These are phyloP conservation scores for Xestia rhomboidea DNA, from an alignment of 2,888 invertebrate genomes.

Conservation along the genomic window DNA sequence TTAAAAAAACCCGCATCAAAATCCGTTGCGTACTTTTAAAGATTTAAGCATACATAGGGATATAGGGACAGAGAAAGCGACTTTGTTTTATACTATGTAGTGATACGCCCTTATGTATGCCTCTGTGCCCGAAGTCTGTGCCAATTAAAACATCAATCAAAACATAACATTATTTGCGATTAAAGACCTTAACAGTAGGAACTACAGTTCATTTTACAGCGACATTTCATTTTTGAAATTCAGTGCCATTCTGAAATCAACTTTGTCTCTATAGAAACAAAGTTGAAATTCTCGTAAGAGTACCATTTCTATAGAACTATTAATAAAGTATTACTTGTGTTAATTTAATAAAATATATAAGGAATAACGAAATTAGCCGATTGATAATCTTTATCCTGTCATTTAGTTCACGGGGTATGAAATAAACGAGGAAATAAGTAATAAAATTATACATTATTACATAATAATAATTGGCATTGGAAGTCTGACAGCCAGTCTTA, in stretches of 20 bases:
- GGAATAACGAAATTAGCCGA: conserved; percentile 25
- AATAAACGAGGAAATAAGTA: conserved; percentile 40
- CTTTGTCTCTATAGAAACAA: accelerated
- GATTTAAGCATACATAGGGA: too few species aligned
- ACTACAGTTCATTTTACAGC: background rate
- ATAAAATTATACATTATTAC: conserved; percentile 19
- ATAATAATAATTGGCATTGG: background rate
- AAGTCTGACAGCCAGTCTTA: background rate
- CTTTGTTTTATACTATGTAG: too few species aligned
- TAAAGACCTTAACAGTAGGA: background rate
- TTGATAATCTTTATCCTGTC: conserved; percentile 41
- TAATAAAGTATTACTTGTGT: background rate
- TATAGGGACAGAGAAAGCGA: too few species aligned
- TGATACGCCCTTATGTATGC: too few species aligned
- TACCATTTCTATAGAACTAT: background rate
- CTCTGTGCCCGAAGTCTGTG: too few species aligned
- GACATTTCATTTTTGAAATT: background rate
- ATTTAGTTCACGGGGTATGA: background rate
- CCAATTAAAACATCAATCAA: conserved; percentile 2
- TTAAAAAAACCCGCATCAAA: too few species aligned
- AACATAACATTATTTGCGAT: background rate
- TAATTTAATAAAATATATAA: background rate
- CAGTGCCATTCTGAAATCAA: background rate
- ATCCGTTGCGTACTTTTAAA: too few species aligned
- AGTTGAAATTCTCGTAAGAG: background rate